Base-by-base conservation (phyloP, 2,797 vertebrate species). In the Limosa lapponica region DNA sequence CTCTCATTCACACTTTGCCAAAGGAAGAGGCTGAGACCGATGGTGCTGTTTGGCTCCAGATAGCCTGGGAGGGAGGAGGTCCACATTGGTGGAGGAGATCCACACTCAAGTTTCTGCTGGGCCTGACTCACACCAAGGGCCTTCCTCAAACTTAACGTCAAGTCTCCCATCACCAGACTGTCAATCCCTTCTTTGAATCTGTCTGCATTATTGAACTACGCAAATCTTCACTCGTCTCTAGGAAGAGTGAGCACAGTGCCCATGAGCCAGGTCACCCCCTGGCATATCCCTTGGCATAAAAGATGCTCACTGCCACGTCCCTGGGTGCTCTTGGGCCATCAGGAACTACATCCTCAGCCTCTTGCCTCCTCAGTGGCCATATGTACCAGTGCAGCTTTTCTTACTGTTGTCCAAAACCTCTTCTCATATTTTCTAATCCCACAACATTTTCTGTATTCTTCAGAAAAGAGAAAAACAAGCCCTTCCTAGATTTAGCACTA, bases 61-160 rank as follows among this genome's bases (percentile, higher is more conserved):
- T n/a, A 0, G 0, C 22, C 17, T n/a, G n/a, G n/a, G n/a, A 48
- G 24, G 39, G 55, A 73, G 46, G 46, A 89, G 9, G 27, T 14
- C 24, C 19, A 27, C 0, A 0, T 3, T 32, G 46, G n/a, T 24
- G 48, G 57, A 49, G 3, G 23, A 86, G 19, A 83, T 11, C 44
- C 57, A 66, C 17, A 5, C 23, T 44, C 27, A 34, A 8, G 20
- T 27, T 87, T 39, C 61, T 79, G 20, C 19, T 46, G 71, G n/a
- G 10, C 20, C 24, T 52, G 57, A 64, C 32, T 70, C 36, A 43
- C 24, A 46, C 16, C 48, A 43, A 61, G 55, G 12, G 19, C 8
- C 55, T 82, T 81, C 32, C 57, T 77, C 46, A 78, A 36, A 90
- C 11, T 69, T 34, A 18, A 44, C 0, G 0, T 14, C 39, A 69